Conservation (phyloP, 2,888 invertebrate genomes). For the Aspidiotus destructor region DNA sequence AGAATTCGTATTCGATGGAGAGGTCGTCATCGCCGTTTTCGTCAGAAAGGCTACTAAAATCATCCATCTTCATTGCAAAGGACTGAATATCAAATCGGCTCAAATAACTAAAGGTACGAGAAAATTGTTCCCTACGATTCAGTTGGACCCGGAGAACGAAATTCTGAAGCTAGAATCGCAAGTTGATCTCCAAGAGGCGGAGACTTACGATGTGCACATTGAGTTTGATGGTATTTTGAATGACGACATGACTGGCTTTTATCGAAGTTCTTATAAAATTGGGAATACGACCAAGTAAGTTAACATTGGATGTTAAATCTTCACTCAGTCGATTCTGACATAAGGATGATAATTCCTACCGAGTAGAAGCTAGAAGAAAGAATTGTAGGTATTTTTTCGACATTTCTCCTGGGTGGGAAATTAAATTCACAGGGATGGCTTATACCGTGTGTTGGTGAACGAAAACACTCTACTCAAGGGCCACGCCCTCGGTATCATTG, state of each 20-base stretch:
- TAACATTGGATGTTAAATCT: not conserved
- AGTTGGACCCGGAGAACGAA: not conserved
- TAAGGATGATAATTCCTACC: no score
- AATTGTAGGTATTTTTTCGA: no score
- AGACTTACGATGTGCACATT: not conserved
- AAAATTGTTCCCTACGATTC: not conserved
- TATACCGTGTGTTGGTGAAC: no score
- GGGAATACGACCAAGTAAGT: constrained; percentile 28
- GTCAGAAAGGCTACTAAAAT: not conserved
- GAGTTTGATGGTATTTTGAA: constrained; percentile 29
- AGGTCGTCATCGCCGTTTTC: not conserved
- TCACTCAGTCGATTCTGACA: no score
- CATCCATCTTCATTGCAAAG: not conserved
- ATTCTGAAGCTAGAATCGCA: not conserved
- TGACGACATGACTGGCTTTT: constrained; percentile 35
- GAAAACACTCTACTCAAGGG: no score
- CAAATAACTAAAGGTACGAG: not conserved
- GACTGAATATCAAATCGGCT: not conserved
- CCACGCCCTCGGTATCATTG: no score
- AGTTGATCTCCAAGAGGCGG: not conserved
- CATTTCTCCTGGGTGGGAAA: no score
- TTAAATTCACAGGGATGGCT: no score
- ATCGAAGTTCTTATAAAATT: constrained; percentile 33
- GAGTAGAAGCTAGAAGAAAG: no score
- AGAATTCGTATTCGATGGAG: constrained; percentile 15